phyloP scores from a whole-genome alignment of 2,113 vertebrate species.

The Ceyx melanurus region DNA sequence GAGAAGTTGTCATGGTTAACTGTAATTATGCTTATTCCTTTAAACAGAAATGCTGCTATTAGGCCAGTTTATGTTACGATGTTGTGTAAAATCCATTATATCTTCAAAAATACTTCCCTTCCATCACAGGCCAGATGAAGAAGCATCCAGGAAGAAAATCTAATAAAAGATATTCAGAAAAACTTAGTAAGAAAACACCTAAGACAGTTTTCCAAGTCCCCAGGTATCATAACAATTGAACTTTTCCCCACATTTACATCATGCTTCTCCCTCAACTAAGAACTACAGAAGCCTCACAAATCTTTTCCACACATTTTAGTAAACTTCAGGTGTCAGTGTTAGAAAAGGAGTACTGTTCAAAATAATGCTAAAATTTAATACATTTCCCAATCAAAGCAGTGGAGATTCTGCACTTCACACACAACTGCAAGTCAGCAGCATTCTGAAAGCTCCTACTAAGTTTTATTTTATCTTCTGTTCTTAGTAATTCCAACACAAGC shows the following conservation, averaged over 20 bases:
- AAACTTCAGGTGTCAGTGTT: neutral
- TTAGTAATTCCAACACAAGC: neutral
- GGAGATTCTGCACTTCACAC: neutral
- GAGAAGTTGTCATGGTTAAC: conserved; percentile 87
- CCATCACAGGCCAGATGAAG: conserved; percentile 57
- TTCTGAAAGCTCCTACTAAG: neutral
- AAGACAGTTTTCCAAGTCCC: neutral
- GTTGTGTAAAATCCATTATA: conserved; percentile 77
- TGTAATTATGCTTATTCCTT: conserved; percentile 49
- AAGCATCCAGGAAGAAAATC: conserved; percentile 70
- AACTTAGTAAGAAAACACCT: neutral
- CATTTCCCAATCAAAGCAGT: neutral
- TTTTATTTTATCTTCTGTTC: neutral
- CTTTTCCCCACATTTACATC: neutral
- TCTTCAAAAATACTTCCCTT: conserved; percentile 58
- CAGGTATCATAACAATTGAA: neutral
- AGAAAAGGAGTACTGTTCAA: neutral
- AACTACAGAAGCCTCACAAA: neutral
- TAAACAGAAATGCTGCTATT: conserved; percentile 65
- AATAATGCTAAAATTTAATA: neutral
- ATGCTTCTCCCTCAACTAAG: neutral
- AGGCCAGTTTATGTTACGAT: conserved; percentile 64
- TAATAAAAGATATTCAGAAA: conserved; percentile 52
- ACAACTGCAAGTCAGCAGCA: neutral
- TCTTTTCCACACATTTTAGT: neutral